phyloP scores from a whole-genome alignment of 2,888 invertebrate genomes.

The Plebejus melissa region DNA sequence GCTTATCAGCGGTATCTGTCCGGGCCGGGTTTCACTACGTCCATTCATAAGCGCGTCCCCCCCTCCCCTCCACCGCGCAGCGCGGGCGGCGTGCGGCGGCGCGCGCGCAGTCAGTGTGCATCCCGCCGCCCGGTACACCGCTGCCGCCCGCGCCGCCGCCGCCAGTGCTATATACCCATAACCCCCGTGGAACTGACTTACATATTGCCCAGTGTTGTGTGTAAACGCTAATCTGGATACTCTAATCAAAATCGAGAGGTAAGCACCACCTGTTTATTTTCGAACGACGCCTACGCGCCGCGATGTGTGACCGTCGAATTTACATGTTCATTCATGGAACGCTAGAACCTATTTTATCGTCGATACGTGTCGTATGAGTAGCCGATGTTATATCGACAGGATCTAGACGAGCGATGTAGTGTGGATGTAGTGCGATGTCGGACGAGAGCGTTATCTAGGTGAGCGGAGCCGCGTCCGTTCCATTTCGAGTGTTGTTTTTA shows the following conservation, averaged over 20 bases:
- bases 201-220: slow-evolving; percentile 58
- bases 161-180: slow-evolving; percentile 60
- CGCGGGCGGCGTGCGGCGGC: slow-evolving; percentile 39
- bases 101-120: slow-evolving; percentile 67
- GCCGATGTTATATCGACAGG: slow-evolving; percentile 49
- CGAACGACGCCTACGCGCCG: slow-evolving; percentile 72
- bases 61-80: slow-evolving; percentile 39
- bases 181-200: slow-evolving; percentile 59
- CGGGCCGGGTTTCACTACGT: slow-evolving; percentile 67
- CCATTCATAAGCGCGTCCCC: slow-evolving; percentile 75
- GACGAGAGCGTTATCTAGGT: slow-evolving; percentile 66
- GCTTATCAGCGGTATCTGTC: slow-evolving; percentile 72
- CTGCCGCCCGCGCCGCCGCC: slow-evolving; percentile 48
- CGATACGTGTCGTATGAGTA: slow-evolving; percentile 68
- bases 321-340: slow-evolving; percentile 73
- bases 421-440: slow-evolving; percentile 38
- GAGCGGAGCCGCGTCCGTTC: slow-evolving; percentile 63
- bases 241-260: slow-evolving; percentile 73
- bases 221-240: slow-evolving; percentile 73
- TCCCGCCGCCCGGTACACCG: slow-evolving; percentile 52
- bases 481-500: slow-evolving; percentile 74
- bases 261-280: slow-evolving; percentile 70
- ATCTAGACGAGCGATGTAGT: slow-evolving; percentile 6
- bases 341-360: slow-evolving; percentile 69
- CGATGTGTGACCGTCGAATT: slow-evolving; percentile 76